Base-by-base conservation (phyloP, 2,888 invertebrate species). In the Cheilosia impressa region DNA sequence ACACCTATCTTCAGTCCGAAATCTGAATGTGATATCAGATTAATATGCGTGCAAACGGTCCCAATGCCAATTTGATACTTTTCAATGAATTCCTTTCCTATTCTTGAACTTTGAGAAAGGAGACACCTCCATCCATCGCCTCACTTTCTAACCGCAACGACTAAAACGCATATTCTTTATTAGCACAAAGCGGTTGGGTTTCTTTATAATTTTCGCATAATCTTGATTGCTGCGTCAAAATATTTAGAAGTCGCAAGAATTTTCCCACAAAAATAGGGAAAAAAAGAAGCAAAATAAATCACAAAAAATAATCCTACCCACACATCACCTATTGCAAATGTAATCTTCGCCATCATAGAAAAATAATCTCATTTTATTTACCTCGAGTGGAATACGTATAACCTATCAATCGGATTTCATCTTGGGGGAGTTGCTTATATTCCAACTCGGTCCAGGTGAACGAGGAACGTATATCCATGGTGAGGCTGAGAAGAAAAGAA, bases 401-500 rank as follows among this genome's bases (percentile, higher is more conserved):
- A 38, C 38, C 38, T 38, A 38, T 38, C 38, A 38, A 13, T 13
- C 38, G 38, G 38, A 17, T 58, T 22, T 58, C 38, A 58, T 58
- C 58, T 58, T 22, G 57, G 34, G 34, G 57, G 57, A 34, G 57
- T 57, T 19, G 3, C 34, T 57, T 17, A 5, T 10, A 10, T 10
- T 57, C 19, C n/a, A 9, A 38, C 19, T 38, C 13, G 38, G 10
- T 13, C 5, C 27, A 62, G 45, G 45, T 45, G 62, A 62, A 31
- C 13, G 19, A 13, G 19, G 13, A 17, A 62, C 17, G 15, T 6
- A 27, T 60, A 50, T 17, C 71, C 71, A 58, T 50, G 71, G 41
- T 34, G 71, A 66, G 22, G 41, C 17, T 47, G n/a, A 47, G 45
- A 17, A 60, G 71, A 41, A 60, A 71, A 71, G 71, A 50, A 60